These are phyloP conservation scores for Rhinolophus sinicus DNA, from an alignment of 2,113 vertebrate species.

Conservation along the genomic window DNA sequence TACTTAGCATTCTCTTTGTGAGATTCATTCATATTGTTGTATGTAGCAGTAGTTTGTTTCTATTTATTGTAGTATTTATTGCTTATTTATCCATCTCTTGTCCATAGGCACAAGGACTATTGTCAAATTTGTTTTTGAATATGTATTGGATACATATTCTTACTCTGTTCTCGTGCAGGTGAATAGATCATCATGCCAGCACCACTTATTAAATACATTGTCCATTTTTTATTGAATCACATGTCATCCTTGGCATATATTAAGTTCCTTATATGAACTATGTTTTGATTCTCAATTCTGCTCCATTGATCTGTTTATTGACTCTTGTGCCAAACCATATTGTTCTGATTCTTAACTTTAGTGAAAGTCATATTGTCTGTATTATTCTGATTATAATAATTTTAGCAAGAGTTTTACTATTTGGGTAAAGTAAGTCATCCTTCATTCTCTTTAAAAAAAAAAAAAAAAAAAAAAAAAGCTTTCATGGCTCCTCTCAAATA, in stretches of 20 bases:
- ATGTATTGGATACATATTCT: background rate
- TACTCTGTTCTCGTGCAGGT: conserved; percentile 1
- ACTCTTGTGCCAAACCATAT: background rate
- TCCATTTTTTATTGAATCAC: background rate
- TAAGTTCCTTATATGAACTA: background rate
- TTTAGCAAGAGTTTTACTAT: conserved; percentile 8
- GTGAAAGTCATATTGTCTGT: background rate
- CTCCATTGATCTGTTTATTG: background rate
- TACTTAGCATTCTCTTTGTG: background rate
- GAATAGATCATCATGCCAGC: background rate
- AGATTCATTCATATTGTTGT: background rate
- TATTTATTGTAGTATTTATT: background rate
- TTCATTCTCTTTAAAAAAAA: background rate
- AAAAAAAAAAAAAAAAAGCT: background rate
- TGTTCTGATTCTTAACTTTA: conserved; percentile 12
- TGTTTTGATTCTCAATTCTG: background rate
- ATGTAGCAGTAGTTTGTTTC: background rate
- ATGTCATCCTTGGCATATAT: background rate
- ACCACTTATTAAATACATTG: background rate
- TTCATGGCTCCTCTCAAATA: background rate
- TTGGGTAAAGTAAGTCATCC: background rate
- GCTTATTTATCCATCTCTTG: background rate
- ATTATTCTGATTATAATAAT: background rate
- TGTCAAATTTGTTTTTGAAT: conserved; percentile 33
- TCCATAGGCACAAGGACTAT: background rate